Evolutionary conservation across 2,113 vertebrate genomes (phyloP).

Genomic region (Odobenus rosmarus): DNA sequence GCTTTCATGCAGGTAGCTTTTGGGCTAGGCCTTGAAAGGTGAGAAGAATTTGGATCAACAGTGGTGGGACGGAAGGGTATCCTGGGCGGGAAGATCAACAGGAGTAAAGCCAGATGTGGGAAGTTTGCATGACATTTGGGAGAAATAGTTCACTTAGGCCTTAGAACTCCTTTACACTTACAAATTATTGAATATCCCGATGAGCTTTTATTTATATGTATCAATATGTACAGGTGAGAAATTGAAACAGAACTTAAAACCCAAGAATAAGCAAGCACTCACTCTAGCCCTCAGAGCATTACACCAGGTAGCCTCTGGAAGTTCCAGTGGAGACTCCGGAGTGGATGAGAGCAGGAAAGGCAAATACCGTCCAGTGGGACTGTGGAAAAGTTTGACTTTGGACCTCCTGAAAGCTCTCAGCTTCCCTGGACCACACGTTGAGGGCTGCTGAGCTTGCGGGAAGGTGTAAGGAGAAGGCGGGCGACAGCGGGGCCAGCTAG

Average conservation of each 20-base stretch:
- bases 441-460: background rate
- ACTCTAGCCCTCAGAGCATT: background rate
- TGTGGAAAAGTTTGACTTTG: background rate
- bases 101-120: background rate
- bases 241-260: background rate
- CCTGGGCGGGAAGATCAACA: background rate
- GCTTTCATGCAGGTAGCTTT: background rate
- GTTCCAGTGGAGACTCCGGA: background rate
- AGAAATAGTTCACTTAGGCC: background rate
- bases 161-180: background rate
- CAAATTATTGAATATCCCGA: background rate
- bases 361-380: no score
- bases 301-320: background rate
- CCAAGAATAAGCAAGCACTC: no score
- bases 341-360: no score
- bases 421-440: background rate
- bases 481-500: background rate
- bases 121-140: rapidly evolving
- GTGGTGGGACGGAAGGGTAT: background rate
- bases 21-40: background rate
- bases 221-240: background rate
- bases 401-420: background rate
- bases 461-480: background rate
- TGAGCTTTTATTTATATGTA: background rate
- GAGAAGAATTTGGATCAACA: background rate